Evolutionary conservation across 2,888 invertebrate genomes (phyloP).

Genomic region (Barypeithes pellucidus): DNA sequence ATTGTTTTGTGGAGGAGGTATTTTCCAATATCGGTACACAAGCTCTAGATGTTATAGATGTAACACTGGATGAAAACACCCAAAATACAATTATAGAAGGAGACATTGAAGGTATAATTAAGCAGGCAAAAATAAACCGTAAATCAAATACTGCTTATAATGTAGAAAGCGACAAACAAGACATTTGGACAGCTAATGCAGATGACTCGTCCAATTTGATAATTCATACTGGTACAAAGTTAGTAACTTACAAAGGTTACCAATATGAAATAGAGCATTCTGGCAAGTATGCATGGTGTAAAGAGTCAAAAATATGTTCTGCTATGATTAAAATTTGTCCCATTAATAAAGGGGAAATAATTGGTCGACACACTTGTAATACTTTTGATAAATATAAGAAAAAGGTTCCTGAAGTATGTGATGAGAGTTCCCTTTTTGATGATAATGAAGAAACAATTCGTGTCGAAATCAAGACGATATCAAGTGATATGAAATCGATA

Average conservation of each 20-base stretch:
- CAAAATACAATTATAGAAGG: no score
- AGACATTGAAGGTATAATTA: no score
- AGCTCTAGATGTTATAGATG: neutral
- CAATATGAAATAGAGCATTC: constrained; percentile 2
- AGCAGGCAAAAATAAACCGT: no score
- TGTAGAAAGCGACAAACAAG: no score
- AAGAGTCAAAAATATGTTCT: neutral
- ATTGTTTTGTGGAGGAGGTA: neutral
- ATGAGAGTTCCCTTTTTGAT: no score
- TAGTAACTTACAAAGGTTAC: neutral
- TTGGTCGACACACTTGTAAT: neutral
- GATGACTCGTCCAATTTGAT: neutral
- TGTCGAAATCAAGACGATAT: neutral
- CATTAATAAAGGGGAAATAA: neutral
- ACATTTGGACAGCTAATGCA: neutral
- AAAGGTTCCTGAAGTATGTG: no score
- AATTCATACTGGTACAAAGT: neutral
- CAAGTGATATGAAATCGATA: neutral
- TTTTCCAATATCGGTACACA: neutral
- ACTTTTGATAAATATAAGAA: neutral
- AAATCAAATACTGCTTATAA: no score
- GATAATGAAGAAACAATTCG: neutral
- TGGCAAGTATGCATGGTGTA: constrained; percentile 5
- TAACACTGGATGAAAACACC: neutral
- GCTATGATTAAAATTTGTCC: constrained; percentile 6